Conservation (phyloP, 2,888 invertebrate species). For the Gymnosoma rotundatum region DNA sequence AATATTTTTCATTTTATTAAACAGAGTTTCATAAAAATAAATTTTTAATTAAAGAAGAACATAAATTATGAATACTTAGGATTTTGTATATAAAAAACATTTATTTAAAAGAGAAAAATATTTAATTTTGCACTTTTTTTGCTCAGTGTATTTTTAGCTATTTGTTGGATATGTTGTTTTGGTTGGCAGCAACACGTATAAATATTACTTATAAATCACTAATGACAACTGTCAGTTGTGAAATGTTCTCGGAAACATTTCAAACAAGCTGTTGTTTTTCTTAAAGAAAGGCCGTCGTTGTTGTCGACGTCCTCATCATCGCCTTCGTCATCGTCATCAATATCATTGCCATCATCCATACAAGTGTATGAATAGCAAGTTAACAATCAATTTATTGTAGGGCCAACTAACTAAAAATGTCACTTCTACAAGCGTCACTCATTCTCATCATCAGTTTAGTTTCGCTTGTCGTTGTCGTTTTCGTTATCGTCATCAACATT, state of each 20-base stretch:
- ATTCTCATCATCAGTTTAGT: slow-evolving; percentile 70
- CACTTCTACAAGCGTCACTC: slow-evolving; percentile 60
- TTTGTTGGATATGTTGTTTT: slow-evolving; percentile 51
- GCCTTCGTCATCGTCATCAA: slow-evolving; percentile 30
- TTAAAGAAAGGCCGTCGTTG: slow-evolving; percentile 58
- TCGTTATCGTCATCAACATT: slow-evolving; percentile 70
- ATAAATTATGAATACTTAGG: too few species aligned
- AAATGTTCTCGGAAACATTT: slow-evolving; percentile 70
- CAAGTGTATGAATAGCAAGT: slow-evolving; percentile 49
- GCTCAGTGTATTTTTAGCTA: slow-evolving; percentile 44
- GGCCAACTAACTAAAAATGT: slow-evolving; percentile 61
- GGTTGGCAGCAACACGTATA: slow-evolving; percentile 69
- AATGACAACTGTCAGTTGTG: slow-evolving; percentile 72
- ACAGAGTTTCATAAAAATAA: too few species aligned
- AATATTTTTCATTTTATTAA: too few species aligned
- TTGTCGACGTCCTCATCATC: slow-evolving; percentile 30
- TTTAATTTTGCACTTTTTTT: background rate
- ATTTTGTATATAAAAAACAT: too few species aligned
- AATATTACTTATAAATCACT: slow-evolving; percentile 73
- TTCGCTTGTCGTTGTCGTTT: slow-evolving; percentile 70
- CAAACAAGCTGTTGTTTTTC: slow-evolving; percentile 69
- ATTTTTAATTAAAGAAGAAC: too few species aligned
- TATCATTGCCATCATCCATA: slow-evolving; percentile 36
- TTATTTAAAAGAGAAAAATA: too few species aligned
- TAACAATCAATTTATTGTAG: slow-evolving; percentile 56